Conservation (phyloP, 2,797 vertebrate species). For the Danionella dracula region DNA sequence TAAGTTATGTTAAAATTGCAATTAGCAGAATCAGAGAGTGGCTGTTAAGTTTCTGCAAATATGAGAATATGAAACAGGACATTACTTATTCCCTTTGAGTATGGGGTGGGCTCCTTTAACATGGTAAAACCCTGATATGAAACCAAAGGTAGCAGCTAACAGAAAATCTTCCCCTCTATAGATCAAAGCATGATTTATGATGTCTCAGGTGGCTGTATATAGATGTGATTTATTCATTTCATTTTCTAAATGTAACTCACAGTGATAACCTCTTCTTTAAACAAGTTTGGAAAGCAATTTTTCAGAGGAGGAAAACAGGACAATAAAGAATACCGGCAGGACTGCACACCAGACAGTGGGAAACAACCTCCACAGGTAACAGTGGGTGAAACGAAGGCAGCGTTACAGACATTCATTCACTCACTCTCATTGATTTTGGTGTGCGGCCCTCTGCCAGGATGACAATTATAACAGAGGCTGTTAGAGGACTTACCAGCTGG, state of each 20-base stretch:
- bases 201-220: constrained; percentile 10
- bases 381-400: constrained; percentile 31
- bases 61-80: no score
- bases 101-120: no score
- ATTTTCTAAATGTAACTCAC: not conserved
- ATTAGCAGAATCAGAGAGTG: no score
- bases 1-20: no score
- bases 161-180: not conserved
- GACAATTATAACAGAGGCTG: constrained; percentile 51
- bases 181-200: constrained; percentile 1
- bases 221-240: not conserved
- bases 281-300: not conserved
- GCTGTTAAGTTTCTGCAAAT: no score
- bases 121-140: no score
- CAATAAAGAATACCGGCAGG: not conserved
- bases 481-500: constrained; percentile 58
- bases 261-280: constrained; percentile 3
- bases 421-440: constrained; percentile 48
- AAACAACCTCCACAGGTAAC: constrained; percentile 32
- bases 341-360: not conserved
- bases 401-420: constrained; percentile 45
- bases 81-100: no score
- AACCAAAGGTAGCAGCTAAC: not conserved
- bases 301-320: not conserved
- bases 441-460: constrained; percentile 43